Percentiles rank a stretch among this genome's conserved stretches.
These are phyloP conservation scores for Leuciscus idus DNA, from an alignment of 2,113 vertebrate genomes.

Conservation along the genomic window DNA sequence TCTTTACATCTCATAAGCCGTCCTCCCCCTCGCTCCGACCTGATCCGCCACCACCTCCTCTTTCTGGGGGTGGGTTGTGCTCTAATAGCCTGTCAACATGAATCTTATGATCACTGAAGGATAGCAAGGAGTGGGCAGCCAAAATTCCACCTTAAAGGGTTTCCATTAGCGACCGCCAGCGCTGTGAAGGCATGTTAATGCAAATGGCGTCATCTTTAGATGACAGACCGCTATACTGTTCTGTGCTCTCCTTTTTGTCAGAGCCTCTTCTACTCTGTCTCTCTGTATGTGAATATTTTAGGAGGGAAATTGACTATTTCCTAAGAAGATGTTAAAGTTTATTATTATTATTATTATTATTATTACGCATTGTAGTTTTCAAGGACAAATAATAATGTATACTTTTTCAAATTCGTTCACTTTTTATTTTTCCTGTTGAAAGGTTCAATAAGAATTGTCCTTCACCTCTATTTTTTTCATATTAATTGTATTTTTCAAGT, in stretches of 20 bases:
- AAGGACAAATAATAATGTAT: not conserved
- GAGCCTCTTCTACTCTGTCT: not conserved
- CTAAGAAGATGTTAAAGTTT: not conserved
- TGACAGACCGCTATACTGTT: slow-evolving; percentile 28
- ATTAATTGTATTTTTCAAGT: too few relatives aligned
- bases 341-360: too few relatives aligned
- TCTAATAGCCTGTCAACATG: slow-evolving; percentile 57
- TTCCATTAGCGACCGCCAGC: slow-evolving; percentile 51
- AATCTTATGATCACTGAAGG: slow-evolving; percentile 46
- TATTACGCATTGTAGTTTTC: not conserved
- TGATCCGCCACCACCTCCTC: not conserved
- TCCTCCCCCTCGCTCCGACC: not conserved
- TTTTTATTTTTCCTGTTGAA: not conserved
- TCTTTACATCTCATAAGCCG: slow-evolving; percentile 19
- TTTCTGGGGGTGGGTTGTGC: slow-evolving; percentile 4
- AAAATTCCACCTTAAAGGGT: slow-evolving; percentile 56
- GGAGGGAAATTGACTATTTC: not conserved
- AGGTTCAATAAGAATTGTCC: not conserved
- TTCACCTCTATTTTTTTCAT: not conserved
- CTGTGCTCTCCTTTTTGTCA: not conserved
- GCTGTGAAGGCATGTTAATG: slow-evolving; percentile 42
- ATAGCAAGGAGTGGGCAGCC: slow-evolving; percentile 51
- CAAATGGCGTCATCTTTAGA: slow-evolving; percentile 39
- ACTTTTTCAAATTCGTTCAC: not conserved
- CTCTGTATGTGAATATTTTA: not conserved